These are phyloP conservation scores for Psittacula cyanocephala DNA, from an alignment of 2,113 vertebrate genomes.

Conservation along the genomic window DNA sequence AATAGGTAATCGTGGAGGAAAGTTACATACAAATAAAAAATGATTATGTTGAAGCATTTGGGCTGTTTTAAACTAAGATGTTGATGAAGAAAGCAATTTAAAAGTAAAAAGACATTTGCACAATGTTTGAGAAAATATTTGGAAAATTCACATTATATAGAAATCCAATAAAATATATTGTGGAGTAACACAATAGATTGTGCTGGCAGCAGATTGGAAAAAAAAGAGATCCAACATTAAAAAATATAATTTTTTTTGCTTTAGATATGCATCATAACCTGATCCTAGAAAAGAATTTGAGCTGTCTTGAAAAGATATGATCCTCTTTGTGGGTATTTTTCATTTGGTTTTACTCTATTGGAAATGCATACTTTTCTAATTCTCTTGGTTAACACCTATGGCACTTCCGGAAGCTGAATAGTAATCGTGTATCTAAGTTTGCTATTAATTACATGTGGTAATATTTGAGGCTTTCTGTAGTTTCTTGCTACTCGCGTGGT, in stretches of 20 bases:
- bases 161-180: not conserved
- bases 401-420: not conserved
- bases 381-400: not conserved
- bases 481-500: too few species aligned
- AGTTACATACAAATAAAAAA: conserved; percentile 6
- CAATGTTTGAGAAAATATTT: not conserved
- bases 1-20: not conserved
- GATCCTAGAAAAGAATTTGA: not conserved
- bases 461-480: not conserved
- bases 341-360: not conserved
- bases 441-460: not conserved
- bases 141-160: not conserved
- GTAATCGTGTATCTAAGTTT: not conserved
- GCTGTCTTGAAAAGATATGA: not conserved
- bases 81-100: not conserved
- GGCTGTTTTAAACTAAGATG: not conserved
- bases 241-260: not conserved
- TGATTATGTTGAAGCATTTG: not conserved
- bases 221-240: not conserved
- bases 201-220: not conserved
- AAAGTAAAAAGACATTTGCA: not conserved
- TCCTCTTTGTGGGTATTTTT: not conserved
- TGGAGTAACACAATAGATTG: not conserved
- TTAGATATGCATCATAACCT: not conserved
- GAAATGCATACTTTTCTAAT: not conserved